Percentiles rank a stretch among this genome's conserved stretches.
These are phyloP conservation scores for Harpalus rufipes DNA, from an alignment of 2,888 invertebrate species.

Conservation along the genomic window DNA sequence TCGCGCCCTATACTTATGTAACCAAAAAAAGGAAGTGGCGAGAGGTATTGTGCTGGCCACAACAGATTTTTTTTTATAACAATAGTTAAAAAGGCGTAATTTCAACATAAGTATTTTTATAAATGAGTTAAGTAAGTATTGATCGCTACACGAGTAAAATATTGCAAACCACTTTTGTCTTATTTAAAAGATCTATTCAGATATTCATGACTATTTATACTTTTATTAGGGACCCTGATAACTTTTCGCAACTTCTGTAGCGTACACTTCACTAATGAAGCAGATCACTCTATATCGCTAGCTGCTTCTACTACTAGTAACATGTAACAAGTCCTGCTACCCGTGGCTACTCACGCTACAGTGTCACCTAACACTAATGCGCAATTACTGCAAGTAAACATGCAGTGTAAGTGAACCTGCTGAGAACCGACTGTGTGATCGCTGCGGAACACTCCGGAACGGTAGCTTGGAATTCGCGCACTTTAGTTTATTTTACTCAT, in stretches of 20 bases:
- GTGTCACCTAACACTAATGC: constrained; percentile 49
- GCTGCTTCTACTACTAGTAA: background rate
- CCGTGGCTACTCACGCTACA: background rate
- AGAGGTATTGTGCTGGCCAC: too few relatives aligned
- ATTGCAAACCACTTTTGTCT: too few relatives aligned
- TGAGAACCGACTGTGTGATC: constrained; percentile 33
- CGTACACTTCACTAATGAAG: background rate
- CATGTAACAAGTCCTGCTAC: background rate
- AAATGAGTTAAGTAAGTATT: too few relatives aligned
- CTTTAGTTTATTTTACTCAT: background rate
- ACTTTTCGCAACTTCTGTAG: background rate
- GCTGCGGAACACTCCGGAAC: background rate
- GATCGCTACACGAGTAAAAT: too few relatives aligned
- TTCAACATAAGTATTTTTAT: too few relatives aligned
- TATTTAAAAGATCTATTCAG: too few relatives aligned
- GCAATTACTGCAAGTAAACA: constrained; percentile 48
- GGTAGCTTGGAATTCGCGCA: background rate
- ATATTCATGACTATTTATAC: too few relatives aligned
- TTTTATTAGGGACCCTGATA: background rate
- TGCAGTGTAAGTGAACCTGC: constrained; percentile 37
- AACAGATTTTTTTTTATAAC: too few relatives aligned
- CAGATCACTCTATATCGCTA: background rate
- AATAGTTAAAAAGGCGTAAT: too few relatives aligned
- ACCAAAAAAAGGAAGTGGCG: too few relatives aligned
- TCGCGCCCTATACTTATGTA: too few relatives aligned